A percentile compares a stretch with the other conserved stretches of the same genome.
Conservation (phyloP, 2,113 vertebrate genomes). For the Oreotragus oreotragus region DNA sequence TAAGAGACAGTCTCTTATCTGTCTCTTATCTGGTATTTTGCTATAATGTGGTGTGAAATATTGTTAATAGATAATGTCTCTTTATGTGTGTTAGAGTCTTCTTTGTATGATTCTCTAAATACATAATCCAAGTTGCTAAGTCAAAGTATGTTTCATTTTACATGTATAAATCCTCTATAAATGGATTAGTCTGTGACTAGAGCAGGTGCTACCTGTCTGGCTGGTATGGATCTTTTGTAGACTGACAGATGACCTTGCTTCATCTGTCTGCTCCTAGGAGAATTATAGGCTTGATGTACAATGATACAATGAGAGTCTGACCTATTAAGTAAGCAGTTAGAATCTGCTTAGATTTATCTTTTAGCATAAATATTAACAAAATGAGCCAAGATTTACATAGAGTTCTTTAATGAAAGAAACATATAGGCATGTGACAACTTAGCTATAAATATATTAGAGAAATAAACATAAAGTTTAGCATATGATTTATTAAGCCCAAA, state of each 20-base stretch:
- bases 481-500: not conserved
- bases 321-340: conserved; percentile 35
- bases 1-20: not conserved
- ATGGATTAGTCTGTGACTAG: conserved; percentile 36
- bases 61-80: not conserved
- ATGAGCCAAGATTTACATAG: not conserved
- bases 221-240: conserved; percentile 60
- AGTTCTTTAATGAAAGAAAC: not conserved
- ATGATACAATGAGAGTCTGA: conserved; percentile 26
- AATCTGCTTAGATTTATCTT: conserved; percentile 55
- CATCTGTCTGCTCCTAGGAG: conserved; percentile 65
- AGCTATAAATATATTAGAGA: not conserved
- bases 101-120: not conserved
- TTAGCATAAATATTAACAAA: not conserved
- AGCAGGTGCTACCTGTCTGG: conserved; percentile 54
- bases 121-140: not conserved
- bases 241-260: conserved; percentile 53
- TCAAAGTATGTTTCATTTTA: conserved; percentile 22
- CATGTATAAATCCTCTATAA: conserved; percentile 50
- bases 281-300: not conserved
- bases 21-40: not conserved
- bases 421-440: not conserved
- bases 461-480: not conserved
- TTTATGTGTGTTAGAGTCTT: not conserved
- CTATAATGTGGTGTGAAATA: not conserved